Evolutionary conservation across 53 echinoderm and acorn worm species (phyloP), one percentile per base, ranked within the genome.

Genomic region (Hippasteria phrygiana): DNA sequence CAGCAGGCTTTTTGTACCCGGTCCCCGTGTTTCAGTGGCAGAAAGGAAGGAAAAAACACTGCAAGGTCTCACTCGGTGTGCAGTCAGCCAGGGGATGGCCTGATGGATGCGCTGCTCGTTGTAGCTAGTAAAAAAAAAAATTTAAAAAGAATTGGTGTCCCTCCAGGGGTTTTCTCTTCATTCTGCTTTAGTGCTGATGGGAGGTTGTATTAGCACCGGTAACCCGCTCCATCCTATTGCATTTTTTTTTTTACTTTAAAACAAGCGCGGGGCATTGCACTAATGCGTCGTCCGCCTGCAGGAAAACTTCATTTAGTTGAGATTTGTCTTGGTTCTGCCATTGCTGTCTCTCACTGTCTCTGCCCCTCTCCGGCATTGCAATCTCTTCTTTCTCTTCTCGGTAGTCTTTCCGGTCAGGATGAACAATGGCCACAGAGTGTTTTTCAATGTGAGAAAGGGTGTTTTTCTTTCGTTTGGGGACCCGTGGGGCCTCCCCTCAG

Each of bases 161-260:
- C 85, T 85, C 85, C 0, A 4, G 50, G 85, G 85, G 50, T 31
- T n/a, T 85, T 71, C 63, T 36, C 48, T 85, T 62, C 50, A 24
- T 85, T 85, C 50, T 85, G 85, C 85, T 85, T 71, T 85, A 45
- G 64, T 85, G 85, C 85, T 85, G 85, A 85, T 85, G 85, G 85
- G 85, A 85, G 85, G 70, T 85, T 85, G 42, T 71, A 85, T 85
- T 50, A 70, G 51, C 71, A 70, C 85, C 71, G 85, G 85, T 85
- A 69, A 50, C 53, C 54, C 37, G 55, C 85, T 69, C 35, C 35
- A 62, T 37, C 37, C 34, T 56, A 38, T 79, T 35, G 29, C 81
- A 81, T 2, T 2, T 39, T 42, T 66, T 66, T 66, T 66, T 66
- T 66, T 66, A 71, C 85, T 69, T 85, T 85, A 71, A 85, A 85